A percentile compares a stretch with the other conserved stretches of the same genome.
These are phyloP conservation scores for Arizona elegans DNA, from an alignment of 2,113 vertebrate genomes.

Conservation along the genomic window DNA sequence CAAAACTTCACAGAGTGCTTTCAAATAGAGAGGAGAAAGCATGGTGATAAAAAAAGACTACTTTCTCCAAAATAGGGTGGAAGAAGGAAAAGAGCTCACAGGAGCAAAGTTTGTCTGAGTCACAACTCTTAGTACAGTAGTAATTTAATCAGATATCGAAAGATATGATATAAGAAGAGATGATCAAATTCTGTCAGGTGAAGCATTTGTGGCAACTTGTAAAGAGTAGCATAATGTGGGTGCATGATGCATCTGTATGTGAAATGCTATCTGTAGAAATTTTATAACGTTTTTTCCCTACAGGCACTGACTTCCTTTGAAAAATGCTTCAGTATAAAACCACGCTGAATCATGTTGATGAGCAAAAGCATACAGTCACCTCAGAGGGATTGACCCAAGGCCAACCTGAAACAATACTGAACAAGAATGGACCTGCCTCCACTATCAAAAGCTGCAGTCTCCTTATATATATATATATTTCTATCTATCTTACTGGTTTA, in stretches of 20 bases:
- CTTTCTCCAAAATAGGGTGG: neutral
- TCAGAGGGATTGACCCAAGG: neutral
- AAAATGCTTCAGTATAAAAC: neutral
- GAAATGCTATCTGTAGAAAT: neutral
- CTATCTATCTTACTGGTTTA: neutral
- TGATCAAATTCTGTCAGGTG: neutral
- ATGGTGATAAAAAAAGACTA: neutral
- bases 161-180: neutral
- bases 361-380: neutral
- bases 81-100: neutral
- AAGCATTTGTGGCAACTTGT: neutral
- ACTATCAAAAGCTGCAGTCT: neutral
- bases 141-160: neutral
- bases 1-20: neutral
- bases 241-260: neutral
- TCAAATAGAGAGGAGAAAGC: neutral
- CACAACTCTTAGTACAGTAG: neutral
- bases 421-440: conserved; percentile 2
- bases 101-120: neutral
- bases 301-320: neutral
- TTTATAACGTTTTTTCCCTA: neutral
- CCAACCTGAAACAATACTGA: conserved; percentile 1
- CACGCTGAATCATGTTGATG: neutral
- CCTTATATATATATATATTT: too few relatives aligned
- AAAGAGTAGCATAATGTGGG: neutral